Evolutionary conservation across 2,888 invertebrate genomes (phyloP).

Genomic region (Eupithecia pulchellata): DNA sequence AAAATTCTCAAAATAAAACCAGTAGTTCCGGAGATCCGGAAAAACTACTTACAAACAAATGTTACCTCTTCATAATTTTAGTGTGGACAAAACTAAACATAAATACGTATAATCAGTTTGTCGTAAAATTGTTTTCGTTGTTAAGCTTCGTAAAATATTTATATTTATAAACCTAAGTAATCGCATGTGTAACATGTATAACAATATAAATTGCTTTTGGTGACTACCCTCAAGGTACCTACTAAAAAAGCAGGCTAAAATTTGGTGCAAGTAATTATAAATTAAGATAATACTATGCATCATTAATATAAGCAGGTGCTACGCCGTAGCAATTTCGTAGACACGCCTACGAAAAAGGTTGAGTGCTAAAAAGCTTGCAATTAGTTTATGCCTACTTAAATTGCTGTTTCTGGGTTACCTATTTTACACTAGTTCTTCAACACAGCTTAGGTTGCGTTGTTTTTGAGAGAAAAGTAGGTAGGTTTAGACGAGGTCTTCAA

Average conservation of each 20-base stretch:
- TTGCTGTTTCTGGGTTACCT: not conserved
- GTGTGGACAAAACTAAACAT: not conserved
- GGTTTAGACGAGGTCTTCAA: too few species aligned
- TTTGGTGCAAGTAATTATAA: not conserved
- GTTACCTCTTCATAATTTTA: too few species aligned
- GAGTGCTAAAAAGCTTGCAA: not conserved
- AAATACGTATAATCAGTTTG: not conserved
- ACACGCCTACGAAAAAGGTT: slow-evolving; percentile 18
- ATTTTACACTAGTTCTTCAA: not conserved
- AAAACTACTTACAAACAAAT: too few species aligned
- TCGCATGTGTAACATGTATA: not conserved
- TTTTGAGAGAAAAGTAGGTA: not conserved
- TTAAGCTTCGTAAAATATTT: not conserved
- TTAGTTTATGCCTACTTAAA: not conserved
- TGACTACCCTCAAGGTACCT: slow-evolving; percentile 1
- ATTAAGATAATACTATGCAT: not conserved
- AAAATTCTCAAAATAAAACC: not conserved
- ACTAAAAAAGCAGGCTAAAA: not conserved
- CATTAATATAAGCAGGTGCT: slow-evolving; percentile 17
- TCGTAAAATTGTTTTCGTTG: not conserved
- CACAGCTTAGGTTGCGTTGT: not conserved
- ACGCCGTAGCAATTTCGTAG: slow-evolving; percentile 34
- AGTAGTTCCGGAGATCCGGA: not conserved
- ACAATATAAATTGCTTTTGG: not conserved
- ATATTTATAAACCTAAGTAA: not conserved